phyloP scores from a whole-genome alignment of 1,140 invertebrate genomes.

The Matsumurasca onukii region DNA sequence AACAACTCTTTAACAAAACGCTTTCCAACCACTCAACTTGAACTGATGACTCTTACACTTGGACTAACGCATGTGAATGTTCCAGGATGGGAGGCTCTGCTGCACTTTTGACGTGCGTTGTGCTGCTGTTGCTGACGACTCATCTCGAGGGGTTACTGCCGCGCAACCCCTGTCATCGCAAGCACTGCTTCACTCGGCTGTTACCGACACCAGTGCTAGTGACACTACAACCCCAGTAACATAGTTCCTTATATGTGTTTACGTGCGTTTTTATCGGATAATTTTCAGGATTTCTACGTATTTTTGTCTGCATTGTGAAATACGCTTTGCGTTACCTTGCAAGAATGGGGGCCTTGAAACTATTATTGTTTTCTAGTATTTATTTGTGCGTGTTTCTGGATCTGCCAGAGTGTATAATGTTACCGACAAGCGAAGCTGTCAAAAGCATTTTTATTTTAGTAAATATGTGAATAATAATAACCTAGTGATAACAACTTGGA shows the following conservation, averaged over 20 bases:
- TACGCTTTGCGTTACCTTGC: slow-evolving; percentile 25
- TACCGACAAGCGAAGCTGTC: slow-evolving; percentile 23
- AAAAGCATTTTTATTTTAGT: slow-evolving; percentile 15
- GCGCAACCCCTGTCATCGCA: slow-evolving; percentile 4
- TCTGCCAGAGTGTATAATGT: slow-evolving; percentile 13
- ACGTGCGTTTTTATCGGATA: slow-evolving; percentile 16
- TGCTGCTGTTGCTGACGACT: not conserved
- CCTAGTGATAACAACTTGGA: not conserved
- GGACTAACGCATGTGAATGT: slow-evolving; percentile 2
- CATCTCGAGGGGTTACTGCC: not conserved
- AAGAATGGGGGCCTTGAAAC: slow-evolving; percentile 23
- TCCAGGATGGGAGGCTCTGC: slow-evolving; percentile 13
- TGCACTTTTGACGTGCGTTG: slow-evolving; percentile 21
- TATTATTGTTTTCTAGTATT: slow-evolving; percentile 5
- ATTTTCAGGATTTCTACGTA: slow-evolving; percentile 24
- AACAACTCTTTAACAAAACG: no score
- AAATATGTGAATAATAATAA: slow-evolving; percentile 3
- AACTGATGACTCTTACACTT: no score
- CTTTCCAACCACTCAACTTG: no score
- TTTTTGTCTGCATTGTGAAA: slow-evolving; percentile 24
- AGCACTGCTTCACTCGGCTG: slow-evolving; percentile 22
- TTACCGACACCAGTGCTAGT: not conserved
- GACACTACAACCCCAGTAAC: slow-evolving; percentile 2
- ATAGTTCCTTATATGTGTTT: slow-evolving; percentile 24
- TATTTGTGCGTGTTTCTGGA: slow-evolving; percentile 11